phyloP scores from a whole-genome alignment of 2,888 invertebrate genomes.

The Hirtodrosophila confusa region DNA sequence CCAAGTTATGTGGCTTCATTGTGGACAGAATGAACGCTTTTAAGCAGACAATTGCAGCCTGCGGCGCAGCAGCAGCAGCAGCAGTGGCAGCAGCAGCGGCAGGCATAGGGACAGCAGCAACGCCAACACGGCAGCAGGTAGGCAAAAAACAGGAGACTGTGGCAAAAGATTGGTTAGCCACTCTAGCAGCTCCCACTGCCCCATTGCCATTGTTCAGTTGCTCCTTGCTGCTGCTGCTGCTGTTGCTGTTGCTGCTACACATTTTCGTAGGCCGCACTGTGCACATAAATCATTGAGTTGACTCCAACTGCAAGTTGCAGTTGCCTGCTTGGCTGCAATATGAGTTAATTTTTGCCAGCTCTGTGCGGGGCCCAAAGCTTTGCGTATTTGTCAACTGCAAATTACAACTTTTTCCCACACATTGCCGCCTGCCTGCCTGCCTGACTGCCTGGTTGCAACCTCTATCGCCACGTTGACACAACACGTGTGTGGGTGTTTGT shows the following conservation, averaged over 20 bases:
- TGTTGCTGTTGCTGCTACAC: slow-evolving; percentile 48
- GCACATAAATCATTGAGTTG: slow-evolving; percentile 64
- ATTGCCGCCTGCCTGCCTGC: slow-evolving; percentile 30
- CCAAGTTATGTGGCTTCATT: slow-evolving; percentile 81
- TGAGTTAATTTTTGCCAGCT: slow-evolving; percentile 73
- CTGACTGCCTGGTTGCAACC: slow-evolving; percentile 11
- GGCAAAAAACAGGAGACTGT: slow-evolving; percentile 21
- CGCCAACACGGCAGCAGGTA: slow-evolving; percentile 55
- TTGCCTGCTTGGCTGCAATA: slow-evolving; percentile 61
- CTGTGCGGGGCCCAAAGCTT: slow-evolving; percentile 30
- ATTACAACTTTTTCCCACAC: slow-evolving; percentile 80
- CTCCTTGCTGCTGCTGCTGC: slow-evolving; percentile 36
- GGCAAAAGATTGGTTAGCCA: slow-evolving; percentile 46
- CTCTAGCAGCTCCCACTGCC: slow-evolving; percentile 63
- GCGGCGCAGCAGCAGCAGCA: slow-evolving; percentile 74
- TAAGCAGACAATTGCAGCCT: slow-evolving; percentile 83
- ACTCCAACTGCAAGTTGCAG: slow-evolving; percentile 43
- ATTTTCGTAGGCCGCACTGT: slow-evolving; percentile 69
- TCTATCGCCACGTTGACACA: slow-evolving; percentile 54
- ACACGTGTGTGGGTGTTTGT: slow-evolving; percentile 69
- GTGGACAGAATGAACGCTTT: slow-evolving; percentile 80
- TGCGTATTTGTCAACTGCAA: slow-evolving; percentile 79
- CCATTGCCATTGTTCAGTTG: slow-evolving; percentile 60
- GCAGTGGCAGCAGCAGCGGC: slow-evolving; percentile 19
- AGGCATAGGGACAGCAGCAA: slow-evolving; percentile 49